Conservation (phyloP, 1,140 invertebrate species). For the Aphaenogaster floridana region DNA sequence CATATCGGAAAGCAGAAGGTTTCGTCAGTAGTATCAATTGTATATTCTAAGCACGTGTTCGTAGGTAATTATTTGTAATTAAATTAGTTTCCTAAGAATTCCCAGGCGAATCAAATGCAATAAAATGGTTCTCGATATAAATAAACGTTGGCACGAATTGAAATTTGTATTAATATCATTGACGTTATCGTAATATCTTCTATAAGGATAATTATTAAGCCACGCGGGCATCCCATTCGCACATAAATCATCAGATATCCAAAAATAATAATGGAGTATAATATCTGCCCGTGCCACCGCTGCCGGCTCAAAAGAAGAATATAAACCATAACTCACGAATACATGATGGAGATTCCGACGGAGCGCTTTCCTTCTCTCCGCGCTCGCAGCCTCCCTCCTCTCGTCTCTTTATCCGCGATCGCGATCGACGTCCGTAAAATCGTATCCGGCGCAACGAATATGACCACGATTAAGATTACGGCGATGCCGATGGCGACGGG, state of each 20-base stretch:
- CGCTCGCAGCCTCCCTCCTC: neutral
- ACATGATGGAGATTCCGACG: constrained; percentile 27
- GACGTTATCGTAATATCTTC: constrained; percentile 38
- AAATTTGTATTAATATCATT: constrained; percentile 50
- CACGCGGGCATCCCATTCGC: constrained; percentile 22
- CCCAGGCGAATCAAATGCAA: neutral
- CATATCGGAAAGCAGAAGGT: neutral
- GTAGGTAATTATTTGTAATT: neutral
- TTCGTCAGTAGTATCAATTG: neutral
- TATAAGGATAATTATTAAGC: constrained; percentile 41
- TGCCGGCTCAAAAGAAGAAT: constrained; percentile 54
- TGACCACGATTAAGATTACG: constrained; percentile 57
- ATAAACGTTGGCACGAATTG: constrained; percentile 20
- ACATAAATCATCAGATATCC: constrained; percentile 38
- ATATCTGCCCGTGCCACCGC: constrained; percentile 49
- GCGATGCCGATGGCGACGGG: constrained; percentile 49
- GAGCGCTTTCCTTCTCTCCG: constrained; percentile 1
- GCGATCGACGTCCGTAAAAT: constrained; percentile 51
- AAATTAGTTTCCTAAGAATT: neutral
- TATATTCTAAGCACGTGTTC: neutral
- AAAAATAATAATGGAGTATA: constrained; percentile 59
- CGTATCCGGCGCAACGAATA: constrained; percentile 57
- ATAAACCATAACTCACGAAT: constrained; percentile 49
- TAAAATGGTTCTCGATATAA: neutral
- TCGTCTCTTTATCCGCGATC: constrained; percentile 36